Evolutionary conservation across 2,113 vertebrate genomes (phyloP).

Genomic region (Poeciliopsis turrubarensis): DNA sequence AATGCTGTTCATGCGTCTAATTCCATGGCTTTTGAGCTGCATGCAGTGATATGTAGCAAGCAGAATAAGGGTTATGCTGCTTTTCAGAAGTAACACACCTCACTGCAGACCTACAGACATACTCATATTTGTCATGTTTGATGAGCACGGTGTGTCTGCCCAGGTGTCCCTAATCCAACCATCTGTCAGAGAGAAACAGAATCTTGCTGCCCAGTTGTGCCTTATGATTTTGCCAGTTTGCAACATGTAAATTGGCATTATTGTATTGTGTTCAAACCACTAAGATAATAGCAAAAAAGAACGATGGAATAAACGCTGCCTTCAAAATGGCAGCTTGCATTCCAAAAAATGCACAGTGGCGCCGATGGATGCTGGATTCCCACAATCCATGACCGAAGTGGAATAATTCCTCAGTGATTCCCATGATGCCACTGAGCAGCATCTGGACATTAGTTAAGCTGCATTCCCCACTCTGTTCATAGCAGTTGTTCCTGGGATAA

Average conservation of each 20-base stretch:
- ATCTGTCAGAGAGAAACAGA: slow-evolving; percentile 28
- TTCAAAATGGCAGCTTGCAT: slow-evolving; percentile 39
- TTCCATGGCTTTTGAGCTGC: slow-evolving; percentile 48
- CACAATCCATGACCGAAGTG: background rate
- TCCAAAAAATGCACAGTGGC: slow-evolving; percentile 1
- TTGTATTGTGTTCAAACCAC: slow-evolving; percentile 3
- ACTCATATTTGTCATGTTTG: slow-evolving; percentile 22
- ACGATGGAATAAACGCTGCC: background rate
- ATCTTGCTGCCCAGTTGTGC: slow-evolving; percentile 34
- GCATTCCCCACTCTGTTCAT: background rate
- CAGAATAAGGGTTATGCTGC: slow-evolving; percentile 31
- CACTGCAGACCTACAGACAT: slow-evolving; percentile 9
- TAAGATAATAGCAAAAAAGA: background rate
- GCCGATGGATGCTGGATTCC: background rate
- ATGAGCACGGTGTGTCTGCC: background rate
- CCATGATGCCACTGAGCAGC: slow-evolving; percentile 10
- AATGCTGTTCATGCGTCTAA: slow-evolving; percentile 65
- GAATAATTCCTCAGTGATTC: slow-evolving; percentile 1
- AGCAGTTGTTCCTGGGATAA: background rate
- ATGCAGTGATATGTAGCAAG: slow-evolving; percentile 19
- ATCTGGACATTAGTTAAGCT: background rate
- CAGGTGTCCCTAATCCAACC: slow-evolving; percentile 3
- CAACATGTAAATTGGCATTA: background rate
- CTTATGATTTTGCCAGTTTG: slow-evolving; percentile 15
- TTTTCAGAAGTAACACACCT: slow-evolving; percentile 52